Percentiles rank a stretch among this genome's conserved stretches.
Conservation (phyloP, 1,140 invertebrate species). For the Vanessa atalanta region DNA sequence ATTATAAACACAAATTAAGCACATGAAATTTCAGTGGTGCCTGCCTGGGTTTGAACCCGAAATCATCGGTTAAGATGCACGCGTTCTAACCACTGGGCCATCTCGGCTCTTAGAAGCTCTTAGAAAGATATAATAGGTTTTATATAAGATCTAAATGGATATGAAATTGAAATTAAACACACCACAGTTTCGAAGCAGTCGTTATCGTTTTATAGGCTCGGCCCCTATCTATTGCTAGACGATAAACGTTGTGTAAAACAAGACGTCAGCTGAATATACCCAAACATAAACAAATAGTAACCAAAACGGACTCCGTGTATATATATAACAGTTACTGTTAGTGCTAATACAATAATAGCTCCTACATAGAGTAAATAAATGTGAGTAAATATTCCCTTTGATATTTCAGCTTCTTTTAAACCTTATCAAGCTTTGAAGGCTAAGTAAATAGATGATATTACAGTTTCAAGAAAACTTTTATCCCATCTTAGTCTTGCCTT, state of each 20-base stretch:
- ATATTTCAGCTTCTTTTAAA: background rate
- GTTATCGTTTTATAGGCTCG: slow-evolving; percentile 58
- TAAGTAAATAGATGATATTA: slow-evolving; percentile 8
- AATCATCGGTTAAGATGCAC: no score
- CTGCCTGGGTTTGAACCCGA: no score
- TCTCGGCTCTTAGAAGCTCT: no score
- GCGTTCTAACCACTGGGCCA: no score
- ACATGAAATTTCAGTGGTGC: no score
- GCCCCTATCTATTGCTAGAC: slow-evolving; percentile 54
- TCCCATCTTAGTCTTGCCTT: background rate
- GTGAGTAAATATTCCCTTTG: background rate
- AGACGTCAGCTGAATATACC: slow-evolving; percentile 63
- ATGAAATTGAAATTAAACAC: slow-evolving; percentile 48
- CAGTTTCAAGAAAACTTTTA: background rate
- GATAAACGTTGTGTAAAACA: slow-evolving; percentile 72
- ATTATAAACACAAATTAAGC: no score
- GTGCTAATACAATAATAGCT: slow-evolving; percentile 15
- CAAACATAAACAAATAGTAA: slow-evolving; percentile 38
- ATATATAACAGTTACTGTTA: slow-evolving; percentile 15
- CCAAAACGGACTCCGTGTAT: slow-evolving; percentile 17
- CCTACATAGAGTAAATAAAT: background rate
- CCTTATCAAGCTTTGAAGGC: background rate
- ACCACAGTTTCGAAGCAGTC: slow-evolving; percentile 44
- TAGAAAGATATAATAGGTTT: no score
- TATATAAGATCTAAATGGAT: slow-evolving; percentile 10